A percentile compares a stretch with the other conserved stretches of the same genome.
These are phyloP conservation scores for Syngnathus floridae DNA, from an alignment of 2,113 vertebrate species.

Conservation along the genomic window DNA sequence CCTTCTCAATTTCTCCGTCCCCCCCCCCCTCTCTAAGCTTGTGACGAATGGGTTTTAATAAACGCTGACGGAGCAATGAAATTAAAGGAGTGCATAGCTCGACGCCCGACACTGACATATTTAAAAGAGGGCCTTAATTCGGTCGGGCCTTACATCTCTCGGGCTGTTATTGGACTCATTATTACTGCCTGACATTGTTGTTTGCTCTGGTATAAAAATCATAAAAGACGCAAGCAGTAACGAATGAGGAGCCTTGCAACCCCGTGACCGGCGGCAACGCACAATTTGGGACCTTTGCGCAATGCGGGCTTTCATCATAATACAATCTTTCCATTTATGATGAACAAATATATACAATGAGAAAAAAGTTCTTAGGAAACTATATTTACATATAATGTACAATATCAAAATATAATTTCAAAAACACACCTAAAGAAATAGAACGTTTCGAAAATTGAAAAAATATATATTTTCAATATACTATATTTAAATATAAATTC, in stretches of 20 bases:
- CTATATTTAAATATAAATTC: too few species aligned
- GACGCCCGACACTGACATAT: constrained; percentile 64
- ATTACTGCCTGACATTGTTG: constrained; percentile 50
- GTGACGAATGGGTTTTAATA: constrained; percentile 79
- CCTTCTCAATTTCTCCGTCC: constrained; percentile 31
- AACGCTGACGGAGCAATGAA: constrained; percentile 75
- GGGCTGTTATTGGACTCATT: constrained; percentile 54
- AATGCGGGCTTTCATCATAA: too few species aligned
- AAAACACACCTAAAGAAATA: too few species aligned
- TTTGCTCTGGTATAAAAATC: constrained; percentile 28
- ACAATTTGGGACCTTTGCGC: background rate
- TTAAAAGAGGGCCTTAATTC: constrained; percentile 66
- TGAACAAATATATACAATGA: too few species aligned
- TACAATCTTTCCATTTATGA: too few species aligned
- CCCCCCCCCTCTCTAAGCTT: constrained; percentile 35
- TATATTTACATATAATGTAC: too few species aligned
- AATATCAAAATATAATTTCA: too few species aligned
- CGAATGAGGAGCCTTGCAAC: background rate
- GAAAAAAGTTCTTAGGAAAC: too few species aligned
- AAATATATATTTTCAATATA: too few species aligned
- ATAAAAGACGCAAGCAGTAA: background rate
- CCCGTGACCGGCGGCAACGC: background rate
- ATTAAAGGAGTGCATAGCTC: constrained; percentile 72
- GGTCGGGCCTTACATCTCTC: constrained; percentile 58
- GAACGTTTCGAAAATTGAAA: too few species aligned